These are phyloP conservation scores for Osmerus mordax DNA, from an alignment of 2,113 vertebrate species.

Conservation along the genomic window DNA sequence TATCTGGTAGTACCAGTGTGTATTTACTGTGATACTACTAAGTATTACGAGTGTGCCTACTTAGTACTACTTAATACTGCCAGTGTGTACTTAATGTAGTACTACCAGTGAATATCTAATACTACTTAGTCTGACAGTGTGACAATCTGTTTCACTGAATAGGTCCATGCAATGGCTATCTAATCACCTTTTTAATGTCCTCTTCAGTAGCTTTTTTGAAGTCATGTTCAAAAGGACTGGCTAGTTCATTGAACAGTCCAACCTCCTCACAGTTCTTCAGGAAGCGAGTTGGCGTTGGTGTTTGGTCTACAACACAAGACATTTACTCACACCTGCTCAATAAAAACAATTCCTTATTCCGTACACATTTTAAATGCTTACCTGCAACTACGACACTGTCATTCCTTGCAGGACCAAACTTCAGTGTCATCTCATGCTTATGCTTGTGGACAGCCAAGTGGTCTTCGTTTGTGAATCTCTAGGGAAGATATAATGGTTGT, in stretches of 20 bases:
- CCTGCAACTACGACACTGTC: constrained; percentile 98
- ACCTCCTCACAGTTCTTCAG: constrained; percentile 99
- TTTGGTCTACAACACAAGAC: constrained; percentile 86
- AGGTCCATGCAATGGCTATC: background rate
- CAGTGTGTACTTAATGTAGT: background rate
- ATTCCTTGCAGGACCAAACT: constrained; percentile 98
- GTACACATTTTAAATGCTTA: constrained; percentile 58
- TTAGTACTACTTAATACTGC: no score
- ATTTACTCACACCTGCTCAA: constrained; percentile 17
- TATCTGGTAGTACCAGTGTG: no score
- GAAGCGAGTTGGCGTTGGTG: constrained; percentile 96
- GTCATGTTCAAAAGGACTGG: constrained; percentile 98
- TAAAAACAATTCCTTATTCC: background rate
- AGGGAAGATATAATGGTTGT: constrained; percentile 37
- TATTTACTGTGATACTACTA: no score
- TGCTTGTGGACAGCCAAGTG: constrained; percentile 99
- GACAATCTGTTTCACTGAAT: background rate
- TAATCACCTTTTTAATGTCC: constrained; percentile 92
- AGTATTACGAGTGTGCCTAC: no score
- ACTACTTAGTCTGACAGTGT: background rate
- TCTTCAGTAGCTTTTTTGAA: constrained; percentile 98
- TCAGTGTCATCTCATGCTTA: constrained; percentile 99
- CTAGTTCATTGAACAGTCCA: constrained; percentile 95
- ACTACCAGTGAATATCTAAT: background rate
- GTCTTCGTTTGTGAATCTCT: constrained; percentile 99